Evolutionary conservation across 1,140 invertebrate species (phyloP), one percentile per base, ranked within the genome.

Genomic region (Lepidotrigona ventralis): DNA sequence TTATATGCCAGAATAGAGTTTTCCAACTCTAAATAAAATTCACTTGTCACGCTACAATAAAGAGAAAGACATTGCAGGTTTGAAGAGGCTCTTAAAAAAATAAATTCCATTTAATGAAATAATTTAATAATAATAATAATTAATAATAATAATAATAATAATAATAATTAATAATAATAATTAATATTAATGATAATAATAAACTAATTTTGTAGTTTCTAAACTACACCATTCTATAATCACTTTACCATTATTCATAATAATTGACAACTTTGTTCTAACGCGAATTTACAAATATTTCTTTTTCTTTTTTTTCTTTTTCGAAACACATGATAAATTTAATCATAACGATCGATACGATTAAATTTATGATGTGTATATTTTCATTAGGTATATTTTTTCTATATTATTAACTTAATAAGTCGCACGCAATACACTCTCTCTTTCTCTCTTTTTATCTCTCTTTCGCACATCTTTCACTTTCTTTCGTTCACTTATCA

Each of bases 221-320:
- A 33, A 86, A 84, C 80, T 89, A 88, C 74, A 77, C 86, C 85
- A 77, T 68, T 82, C 85, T 89, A 89, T 53, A 83, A 84, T 74
- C 79, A 87, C 76, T 85, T 85, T 85, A 85, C 64, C 83, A 83
- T 93, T 93, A 92, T 73, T 91, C 85, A 84, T 93, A 93, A 92
- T 94, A 94, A 94, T 94, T 94, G 93, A 94, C 93, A 80, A 89
- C 80, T 92, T 91, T 91, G 84, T 92, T 93, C 90, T 91, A 86
- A 86, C 83, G 79, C 90, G 87, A 90, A 56, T 88, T 87, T 73
- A 88, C 79, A 74, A 86, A 84, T 86, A 87, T 81, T 85, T 82
- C 21, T 46, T 63, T 60, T 75, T 63, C 14, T 5, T 74, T 9
- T 46, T 51, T 46, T 60, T 26, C 79, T 33, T 33, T 33, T 33